Evolutionary conservation across 2,797 vertebrate genomes (phyloP), one percentile per base, ranked within the genome.

Genomic region (Sarcoramphus papa): DNA sequence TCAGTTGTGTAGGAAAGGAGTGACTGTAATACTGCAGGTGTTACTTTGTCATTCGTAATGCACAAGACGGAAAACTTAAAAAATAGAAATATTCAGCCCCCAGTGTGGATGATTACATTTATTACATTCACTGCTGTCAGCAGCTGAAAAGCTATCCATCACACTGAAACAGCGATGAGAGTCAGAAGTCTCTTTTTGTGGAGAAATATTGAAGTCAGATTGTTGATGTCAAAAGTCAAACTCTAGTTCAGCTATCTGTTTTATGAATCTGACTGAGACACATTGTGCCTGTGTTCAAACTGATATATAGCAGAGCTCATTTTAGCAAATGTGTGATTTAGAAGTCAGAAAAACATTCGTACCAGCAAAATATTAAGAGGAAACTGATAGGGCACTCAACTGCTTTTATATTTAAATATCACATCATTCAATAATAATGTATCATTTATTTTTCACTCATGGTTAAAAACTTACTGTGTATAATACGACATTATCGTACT

Each of bases 191-290:
- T 98, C 97, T 97, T 97, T 97, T 92, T 97, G 96, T 97, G 87
- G 96, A 98, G 97, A 98, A 98, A 98, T 98, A 98, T 98, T 98
- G 98, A 98, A 98, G 97, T 98, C 98, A 98, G 98, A 98, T 98
- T 98, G 98, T 98, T 98, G 98, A 98, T 98, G 98, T 98, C 98
- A 98, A 97, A 98, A 98, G 98, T 98, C 98, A 98, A 97, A 98
- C 97, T 98, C 95, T 95, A 98, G 98, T 98, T 98, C 98, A 98
- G 96, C 97, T 97, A 97, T 98, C 98, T 98, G 98, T 98, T 98
- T 98, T 98, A 98, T 97, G 98, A 98, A 98, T 98, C 98, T 98
- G 97, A 98, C 98, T 98, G 97, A 98, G 98, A 98, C 98, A 98
- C 98, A 98, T 98, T 98, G 97, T 98, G 98, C 97, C 97, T 98